Conservation (phyloP, 1,140 invertebrate species). For the Colletes gigas region DNA sequence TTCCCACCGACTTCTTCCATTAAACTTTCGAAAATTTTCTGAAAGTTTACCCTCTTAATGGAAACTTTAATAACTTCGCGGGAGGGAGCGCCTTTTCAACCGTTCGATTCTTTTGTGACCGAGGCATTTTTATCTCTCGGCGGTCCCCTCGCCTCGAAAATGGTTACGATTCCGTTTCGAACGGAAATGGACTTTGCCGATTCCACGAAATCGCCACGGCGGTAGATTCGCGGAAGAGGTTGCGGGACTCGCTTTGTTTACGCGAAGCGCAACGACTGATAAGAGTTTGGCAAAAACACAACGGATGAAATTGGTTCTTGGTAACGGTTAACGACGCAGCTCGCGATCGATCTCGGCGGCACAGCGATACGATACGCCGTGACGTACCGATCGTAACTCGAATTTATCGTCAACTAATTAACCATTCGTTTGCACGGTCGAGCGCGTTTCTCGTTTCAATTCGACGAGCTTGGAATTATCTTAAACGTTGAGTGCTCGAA, state of each 20-base stretch:
- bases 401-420: constrained; percentile 65
- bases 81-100: neutral
- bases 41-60: constrained; percentile 48
- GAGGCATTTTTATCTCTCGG: neutral
- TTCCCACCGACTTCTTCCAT: constrained; percentile 44
- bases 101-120: neutral
- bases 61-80: constrained; percentile 38
- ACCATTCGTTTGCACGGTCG: constrained; percentile 7
- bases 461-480: constrained; percentile 1
- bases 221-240: neutral
- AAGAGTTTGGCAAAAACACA: neutral
- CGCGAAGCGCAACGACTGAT: neutral
- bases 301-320: no score
- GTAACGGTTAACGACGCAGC: neutral
- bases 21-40: constrained; percentile 45
- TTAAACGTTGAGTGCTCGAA: neutral
- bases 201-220: neutral
- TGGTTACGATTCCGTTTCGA: neutral
- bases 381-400: constrained; percentile 24
- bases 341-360: constrained; percentile 31
- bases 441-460: constrained; percentile 37
- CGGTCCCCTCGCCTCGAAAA: neutral
- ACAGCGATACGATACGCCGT: constrained; percentile 24
- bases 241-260: constrained; percentile 21
- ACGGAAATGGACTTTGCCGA: neutral